Evolutionary conservation across 2,113 vertebrate species (phyloP), one percentile per base, ranked within the genome.

Genomic region (Rhegmatorhina hoffmannsi): DNA sequence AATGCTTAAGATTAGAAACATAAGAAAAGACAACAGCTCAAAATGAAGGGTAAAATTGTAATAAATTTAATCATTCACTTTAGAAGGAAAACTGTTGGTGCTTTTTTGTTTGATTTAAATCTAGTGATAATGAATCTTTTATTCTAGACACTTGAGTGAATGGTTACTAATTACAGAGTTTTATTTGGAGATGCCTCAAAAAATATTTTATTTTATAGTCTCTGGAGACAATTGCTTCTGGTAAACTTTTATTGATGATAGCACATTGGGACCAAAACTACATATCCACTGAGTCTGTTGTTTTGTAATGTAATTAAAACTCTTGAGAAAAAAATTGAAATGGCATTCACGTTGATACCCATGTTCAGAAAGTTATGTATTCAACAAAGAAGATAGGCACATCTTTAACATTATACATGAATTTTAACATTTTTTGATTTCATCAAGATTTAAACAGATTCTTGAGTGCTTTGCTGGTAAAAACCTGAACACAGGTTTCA

Each of bases 101-200:
- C 38, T 56, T 81, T 72, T 84, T 79, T 79, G 47, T 95, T 94
- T 79, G 62, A 82, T 85, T 89, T 91, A 79, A 82, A 73, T 40
- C 44, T 75, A 76, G 58, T 85, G 36, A 67, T 82, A 87, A 94
- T 92, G 50, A 94, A 91, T 83, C 70, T 89, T 92, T 91, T 92
- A 90, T 94, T 91, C 34, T 34, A 75, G 84, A 83, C 52, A 70
- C 26, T 79, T 91, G 76, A 77, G 52, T 80, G 69, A 92, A 88
- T 56, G 67, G 55, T 82, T 95, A 62, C 62, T 94, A 85, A 94
- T 92, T 96, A 80, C 68, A 62, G n/a, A 73, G 28, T 76, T 95
- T 95, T 63, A 85, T 88, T 92, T 96, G 86, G 80, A 87, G 53
- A 74, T 91, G 52, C 43, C 62, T 96, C 81, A 70, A 59, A 96